Evolutionary conservation across 2,113 vertebrate genomes (phyloP).

Genomic region (Seriola aureovittata): DNA sequence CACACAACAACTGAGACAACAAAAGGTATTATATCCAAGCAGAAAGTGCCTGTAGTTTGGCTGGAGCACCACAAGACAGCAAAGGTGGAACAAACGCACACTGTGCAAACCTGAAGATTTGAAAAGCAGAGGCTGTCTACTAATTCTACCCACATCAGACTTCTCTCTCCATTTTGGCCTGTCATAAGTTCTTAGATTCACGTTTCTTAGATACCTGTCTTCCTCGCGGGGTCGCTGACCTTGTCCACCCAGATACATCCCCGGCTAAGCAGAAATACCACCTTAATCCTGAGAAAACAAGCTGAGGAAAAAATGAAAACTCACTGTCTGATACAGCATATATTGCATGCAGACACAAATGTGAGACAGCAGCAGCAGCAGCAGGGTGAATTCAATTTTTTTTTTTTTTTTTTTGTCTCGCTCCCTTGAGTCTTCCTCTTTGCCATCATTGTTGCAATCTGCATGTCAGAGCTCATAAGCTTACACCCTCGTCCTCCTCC

Average conservation of each 20-base stretch:
- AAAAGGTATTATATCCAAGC: conserved; percentile 22
- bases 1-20: conserved; percentile 24
- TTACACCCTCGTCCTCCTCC: conserved; percentile 1
- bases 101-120: conserved; percentile 13
- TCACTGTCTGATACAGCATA: conserved; percentile 16
- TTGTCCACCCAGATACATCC: conserved; percentile 54
- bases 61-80: conserved; percentile 20
- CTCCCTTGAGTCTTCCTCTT: conserved; percentile 32
- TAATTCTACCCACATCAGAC: conserved; percentile 50
- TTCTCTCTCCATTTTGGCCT: conserved; percentile 32
- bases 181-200: conserved; percentile 58
- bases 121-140: conserved; percentile 45
- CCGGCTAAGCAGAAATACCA: conserved; percentile 30
- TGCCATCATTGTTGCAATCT: conserved; percentile 33
- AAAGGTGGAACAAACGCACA: neutral
- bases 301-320: conserved; percentile 12
- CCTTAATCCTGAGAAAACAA: conserved; percentile 47
- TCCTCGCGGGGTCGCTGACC: conserved; percentile 59
- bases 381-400: conserved; percentile 21
- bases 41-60: conserved; percentile 3
- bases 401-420: neutral
- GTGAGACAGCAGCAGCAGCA: conserved; percentile 21
- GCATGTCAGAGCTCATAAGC: conserved; percentile 55
- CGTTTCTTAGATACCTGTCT: conserved; percentile 49
- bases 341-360: conserved; percentile 33